Evolutionary conservation across 1,140 invertebrate genomes (phyloP).

Genomic region (Bombus waltoni): DNA sequence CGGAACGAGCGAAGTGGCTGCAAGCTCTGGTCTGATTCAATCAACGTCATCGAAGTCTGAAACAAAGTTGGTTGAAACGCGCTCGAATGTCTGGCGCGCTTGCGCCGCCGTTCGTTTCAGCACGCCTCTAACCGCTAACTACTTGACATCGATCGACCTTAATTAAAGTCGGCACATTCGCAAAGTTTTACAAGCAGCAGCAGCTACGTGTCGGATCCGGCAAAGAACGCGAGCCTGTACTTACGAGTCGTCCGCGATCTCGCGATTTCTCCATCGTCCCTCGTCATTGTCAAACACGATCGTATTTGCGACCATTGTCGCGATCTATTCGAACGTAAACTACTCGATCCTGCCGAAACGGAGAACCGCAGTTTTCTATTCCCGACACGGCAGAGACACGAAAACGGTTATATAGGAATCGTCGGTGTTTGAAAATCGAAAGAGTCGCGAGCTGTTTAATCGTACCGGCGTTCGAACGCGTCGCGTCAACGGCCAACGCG

Average conservation of each 20-base stretch:
- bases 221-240: not conserved
- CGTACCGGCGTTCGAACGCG: not conserved
- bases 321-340: not conserved
- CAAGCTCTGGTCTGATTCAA: constrained; percentile 40
- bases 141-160: constrained; percentile 56
- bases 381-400: not conserved
- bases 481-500: not conserved
- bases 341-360: not conserved
- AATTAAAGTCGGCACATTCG: constrained; percentile 54
- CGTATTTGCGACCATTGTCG: not conserved
- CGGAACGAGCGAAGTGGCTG: constrained; percentile 22
- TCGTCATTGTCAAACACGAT: not conserved
- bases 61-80: constrained; percentile 42
- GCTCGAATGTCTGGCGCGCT: constrained; percentile 18
- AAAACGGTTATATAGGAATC: not conserved
- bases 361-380: not conserved
- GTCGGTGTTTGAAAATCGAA: not conserved
- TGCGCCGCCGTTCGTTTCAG: constrained; percentile 19
- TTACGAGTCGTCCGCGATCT: constrained; percentile 3
- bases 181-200: constrained; percentile 33
- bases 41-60: constrained; percentile 47
- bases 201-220: not conserved
- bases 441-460: not conserved
- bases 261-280: not conserved
- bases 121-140: constrained; percentile 47